phyloP scores from a whole-genome alignment of 1,140 invertebrate species.

The Lerema accius region DNA sequence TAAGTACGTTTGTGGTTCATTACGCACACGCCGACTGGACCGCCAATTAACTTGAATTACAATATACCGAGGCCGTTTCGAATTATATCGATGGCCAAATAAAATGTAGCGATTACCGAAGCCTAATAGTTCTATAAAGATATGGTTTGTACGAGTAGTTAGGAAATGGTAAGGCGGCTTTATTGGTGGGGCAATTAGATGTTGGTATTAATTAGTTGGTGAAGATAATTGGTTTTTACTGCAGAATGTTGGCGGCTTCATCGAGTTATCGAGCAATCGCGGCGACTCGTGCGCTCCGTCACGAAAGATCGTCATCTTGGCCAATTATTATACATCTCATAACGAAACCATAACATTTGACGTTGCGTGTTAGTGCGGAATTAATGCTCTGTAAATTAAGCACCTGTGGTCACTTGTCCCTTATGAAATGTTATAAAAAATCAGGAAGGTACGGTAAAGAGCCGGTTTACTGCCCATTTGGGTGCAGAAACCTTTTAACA shows the following conservation, averaged over 20 bases:
- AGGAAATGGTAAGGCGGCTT: background rate
- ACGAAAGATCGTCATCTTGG: conserved; percentile 15
- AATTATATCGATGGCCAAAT: conserved; percentile 46
- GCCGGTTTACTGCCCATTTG: background rate
- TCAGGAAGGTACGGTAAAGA: background rate
- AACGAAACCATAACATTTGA: conserved; percentile 9
- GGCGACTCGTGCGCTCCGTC: conserved; percentile 3
- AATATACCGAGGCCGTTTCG: conserved; percentile 38
- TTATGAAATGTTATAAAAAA: background rate
- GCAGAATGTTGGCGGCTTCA: conserved; percentile 36
- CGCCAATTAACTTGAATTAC: conserved; percentile 53
- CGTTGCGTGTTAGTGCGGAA: conserved; percentile 11
- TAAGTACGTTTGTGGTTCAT: conserved; percentile 46
- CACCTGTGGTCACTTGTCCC: background rate
- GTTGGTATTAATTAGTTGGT: conserved; percentile 33
- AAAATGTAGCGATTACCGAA: conserved; percentile 39
- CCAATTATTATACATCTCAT: conserved; percentile 5
- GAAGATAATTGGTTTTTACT: conserved; percentile 49
- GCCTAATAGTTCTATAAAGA: conserved; percentile 24
- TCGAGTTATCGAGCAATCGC: conserved; percentile 38
- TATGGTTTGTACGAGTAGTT: background rate
- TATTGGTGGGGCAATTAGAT: conserved; percentile 29
- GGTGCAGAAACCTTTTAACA: conserved; percentile 3
- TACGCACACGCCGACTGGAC: conserved; percentile 42
- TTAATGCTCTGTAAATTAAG: background rate